Evolutionary conservation across 2,113 vertebrate species (phyloP).

Genomic region (Puffinus mauretanicus): DNA sequence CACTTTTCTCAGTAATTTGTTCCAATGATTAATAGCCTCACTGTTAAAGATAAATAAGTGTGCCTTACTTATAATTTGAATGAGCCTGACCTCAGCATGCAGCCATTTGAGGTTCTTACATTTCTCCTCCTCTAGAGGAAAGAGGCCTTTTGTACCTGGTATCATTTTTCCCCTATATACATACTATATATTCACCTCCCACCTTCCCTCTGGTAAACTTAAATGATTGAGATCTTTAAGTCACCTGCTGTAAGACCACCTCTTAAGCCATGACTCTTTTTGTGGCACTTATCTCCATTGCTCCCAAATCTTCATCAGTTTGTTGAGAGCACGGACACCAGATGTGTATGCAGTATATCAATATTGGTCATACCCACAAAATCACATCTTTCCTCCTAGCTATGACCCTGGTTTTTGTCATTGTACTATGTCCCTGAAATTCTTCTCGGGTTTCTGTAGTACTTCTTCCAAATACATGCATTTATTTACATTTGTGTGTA

Average conservation of each 20-base stretch:
- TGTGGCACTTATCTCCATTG: neutral
- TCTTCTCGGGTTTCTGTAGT: neutral
- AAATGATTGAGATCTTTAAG: neutral
- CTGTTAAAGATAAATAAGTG: constrained; percentile 33
- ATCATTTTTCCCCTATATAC: neutral
- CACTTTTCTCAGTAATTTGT: constrained; percentile 43
- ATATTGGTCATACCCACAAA: neutral
- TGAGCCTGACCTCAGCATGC: constrained; percentile 35
- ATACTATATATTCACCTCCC: neutral
- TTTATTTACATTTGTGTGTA: neutral
- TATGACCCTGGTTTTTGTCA: neutral
- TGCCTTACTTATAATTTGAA: constrained; percentile 13
- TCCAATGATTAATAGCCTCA: constrained; percentile 46
- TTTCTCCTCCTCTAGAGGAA: neutral
- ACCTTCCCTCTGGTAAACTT: neutral
- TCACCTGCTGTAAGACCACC: neutral
- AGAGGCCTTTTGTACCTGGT: neutral
- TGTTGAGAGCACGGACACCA: neutral
- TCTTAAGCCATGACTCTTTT: neutral
- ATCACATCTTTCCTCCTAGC: neutral
- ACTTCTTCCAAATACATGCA: neutral
- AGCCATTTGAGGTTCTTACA: neutral
- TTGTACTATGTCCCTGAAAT: fast-evolving
- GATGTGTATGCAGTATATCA: neutral
- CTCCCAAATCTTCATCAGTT: neutral